Percentiles rank a stretch among this genome's conserved stretches.
phyloP scores from a whole-genome alignment of 2,888 invertebrate species.

The Drosophila atroscutellata region DNA sequence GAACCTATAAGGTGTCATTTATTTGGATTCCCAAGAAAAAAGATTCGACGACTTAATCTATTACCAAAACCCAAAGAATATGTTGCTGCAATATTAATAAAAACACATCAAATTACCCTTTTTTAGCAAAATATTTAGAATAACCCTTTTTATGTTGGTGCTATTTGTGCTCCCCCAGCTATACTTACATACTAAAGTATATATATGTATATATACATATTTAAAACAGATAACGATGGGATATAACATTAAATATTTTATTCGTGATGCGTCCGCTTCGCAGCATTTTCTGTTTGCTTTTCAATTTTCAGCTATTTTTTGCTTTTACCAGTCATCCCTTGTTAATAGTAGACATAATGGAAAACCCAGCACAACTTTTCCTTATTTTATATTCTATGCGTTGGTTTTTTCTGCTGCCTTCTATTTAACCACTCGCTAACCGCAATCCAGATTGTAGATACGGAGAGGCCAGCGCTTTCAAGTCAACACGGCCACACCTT shows the following conservation, averaged over 20 bases:
- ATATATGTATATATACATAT: neutral
- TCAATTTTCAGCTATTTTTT: slow-evolving; percentile 35
- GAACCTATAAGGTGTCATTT: neutral
- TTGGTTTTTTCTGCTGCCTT: slow-evolving; percentile 10
- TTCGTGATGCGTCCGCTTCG: slow-evolving; percentile 15
- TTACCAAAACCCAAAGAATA: neutral
- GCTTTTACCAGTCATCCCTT: slow-evolving; percentile 20
- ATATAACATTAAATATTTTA: slow-evolving; percentile 15
- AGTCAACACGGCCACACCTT: slow-evolving; percentile 49
- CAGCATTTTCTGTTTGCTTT: slow-evolving; percentile 6
- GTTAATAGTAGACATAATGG: slow-evolving; percentile 11
- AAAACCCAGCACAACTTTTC: slow-evolving; percentile 17
- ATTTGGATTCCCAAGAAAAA: neutral
- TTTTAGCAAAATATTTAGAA: too few species aligned
- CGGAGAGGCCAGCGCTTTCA: slow-evolving; percentile 32
- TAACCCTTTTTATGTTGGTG: too few species aligned
- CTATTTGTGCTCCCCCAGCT: neutral
- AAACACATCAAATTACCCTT: neutral
- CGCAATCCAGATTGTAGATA: slow-evolving; percentile 35
- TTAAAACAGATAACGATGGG: slow-evolving; percentile 6
- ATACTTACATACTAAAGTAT: neutral
- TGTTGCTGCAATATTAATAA: neutral
- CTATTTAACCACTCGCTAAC: slow-evolving; percentile 14
- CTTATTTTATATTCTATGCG: slow-evolving; percentile 17
- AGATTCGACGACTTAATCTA: neutral